These are phyloP conservation scores for Drosophila pandora DNA, from an alignment of 1,140 invertebrate genomes.

Conservation along the genomic window DNA sequence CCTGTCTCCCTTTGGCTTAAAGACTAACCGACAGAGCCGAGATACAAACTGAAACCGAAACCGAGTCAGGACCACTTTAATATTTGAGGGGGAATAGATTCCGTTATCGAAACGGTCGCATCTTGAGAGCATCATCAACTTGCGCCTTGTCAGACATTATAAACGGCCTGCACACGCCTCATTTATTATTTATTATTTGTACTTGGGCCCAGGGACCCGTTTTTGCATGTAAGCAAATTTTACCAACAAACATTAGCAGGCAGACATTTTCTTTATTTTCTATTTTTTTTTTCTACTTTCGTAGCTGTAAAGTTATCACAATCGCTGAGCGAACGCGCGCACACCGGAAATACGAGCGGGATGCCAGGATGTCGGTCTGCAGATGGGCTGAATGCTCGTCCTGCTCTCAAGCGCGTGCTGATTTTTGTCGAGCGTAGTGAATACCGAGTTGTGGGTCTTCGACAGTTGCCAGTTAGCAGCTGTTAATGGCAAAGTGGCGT, in stretches of 20 bases:
- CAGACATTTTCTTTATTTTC: conserved; percentile 64
- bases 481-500: conserved; percentile 70
- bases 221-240: conserved; percentile 68
- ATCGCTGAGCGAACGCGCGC: conserved; percentile 64
- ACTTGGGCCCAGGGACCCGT: conserved; percentile 2
- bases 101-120: conserved; percentile 50
- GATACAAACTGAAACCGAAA: conserved; percentile 16
- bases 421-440: conserved; percentile 50
- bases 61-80: conserved; percentile 39
- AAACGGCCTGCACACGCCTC: conserved; percentile 83
- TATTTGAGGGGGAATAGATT: conserved; percentile 20
- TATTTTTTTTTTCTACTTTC: conserved; percentile 19
- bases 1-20: conserved; percentile 36
- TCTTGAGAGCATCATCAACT: conserved; percentile 60
- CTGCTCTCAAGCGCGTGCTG: neutral
- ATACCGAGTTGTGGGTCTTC: conserved; percentile 28
- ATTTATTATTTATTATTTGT: conserved; percentile 77
- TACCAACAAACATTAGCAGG: conserved; percentile 54
- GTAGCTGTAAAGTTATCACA: conserved; percentile 60
- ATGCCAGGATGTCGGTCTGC: conserved; percentile 61
- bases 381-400: conserved; percentile 28
- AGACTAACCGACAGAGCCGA: neutral
- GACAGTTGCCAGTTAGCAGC: conserved; percentile 22
- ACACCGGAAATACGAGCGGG: conserved; percentile 78
- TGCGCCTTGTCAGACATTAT: conserved; percentile 70